Conservation (phyloP, 2,888 invertebrate species). For the Macrosoma leucophasiata region DNA sequence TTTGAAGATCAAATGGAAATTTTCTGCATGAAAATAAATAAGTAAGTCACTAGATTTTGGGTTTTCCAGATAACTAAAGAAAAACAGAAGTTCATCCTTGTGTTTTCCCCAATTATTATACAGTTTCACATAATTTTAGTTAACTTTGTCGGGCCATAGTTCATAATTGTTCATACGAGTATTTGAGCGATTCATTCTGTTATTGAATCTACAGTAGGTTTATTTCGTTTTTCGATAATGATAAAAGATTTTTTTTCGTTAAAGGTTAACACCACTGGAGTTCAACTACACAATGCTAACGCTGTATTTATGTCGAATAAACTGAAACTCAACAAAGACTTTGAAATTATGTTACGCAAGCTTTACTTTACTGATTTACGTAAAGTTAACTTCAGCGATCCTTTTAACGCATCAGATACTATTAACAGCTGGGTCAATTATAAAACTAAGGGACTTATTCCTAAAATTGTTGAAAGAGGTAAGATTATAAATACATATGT, state of each 20-base stretch:
- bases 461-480: constrained; percentile 71
- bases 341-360: constrained; percentile 48
- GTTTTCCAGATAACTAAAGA: no score
- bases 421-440: constrained; percentile 78
- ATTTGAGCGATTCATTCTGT: no score
- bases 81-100: no score
- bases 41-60: no score
- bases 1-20: no score
- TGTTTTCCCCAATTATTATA: no score
- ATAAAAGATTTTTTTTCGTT: no score
- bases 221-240: no score
- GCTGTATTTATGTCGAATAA: constrained; percentile 64
- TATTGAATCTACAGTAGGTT: no score
- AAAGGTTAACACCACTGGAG: constrained; percentile 38
- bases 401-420: constrained; percentile 42
- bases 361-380: constrained; percentile 69
- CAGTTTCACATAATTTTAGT: constrained; percentile 1
- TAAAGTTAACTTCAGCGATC: constrained; percentile 67
- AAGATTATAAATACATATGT: constrained; percentile 23
- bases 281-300: constrained; percentile 60
- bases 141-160: no score
- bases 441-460: constrained; percentile 75
- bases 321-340: constrained; percentile 53
- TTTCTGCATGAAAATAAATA: no score
- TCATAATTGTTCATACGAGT: no score